These are phyloP conservation scores for Takifugu bimaculatus DNA, from an alignment of 2,113 vertebrate genomes.

Conservation along the genomic window DNA sequence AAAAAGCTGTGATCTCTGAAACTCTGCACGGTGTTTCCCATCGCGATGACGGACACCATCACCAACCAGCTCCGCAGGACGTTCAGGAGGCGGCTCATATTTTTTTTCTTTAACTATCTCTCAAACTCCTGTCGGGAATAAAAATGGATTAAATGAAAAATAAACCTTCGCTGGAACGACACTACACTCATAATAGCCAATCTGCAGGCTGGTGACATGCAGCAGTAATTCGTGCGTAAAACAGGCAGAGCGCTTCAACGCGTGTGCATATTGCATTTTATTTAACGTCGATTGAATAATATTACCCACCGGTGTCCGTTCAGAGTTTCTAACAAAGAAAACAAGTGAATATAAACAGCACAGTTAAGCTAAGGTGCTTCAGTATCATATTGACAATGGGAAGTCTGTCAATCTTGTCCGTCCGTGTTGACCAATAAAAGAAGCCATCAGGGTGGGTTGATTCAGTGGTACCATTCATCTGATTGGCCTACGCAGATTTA, in stretches of 20 bases:
- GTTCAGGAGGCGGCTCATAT: conserved; percentile 88
- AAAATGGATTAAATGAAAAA: not conserved
- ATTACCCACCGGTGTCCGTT: no score
- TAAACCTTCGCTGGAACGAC: not conserved
- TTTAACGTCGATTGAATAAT: no score
- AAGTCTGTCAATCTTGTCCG: conserved; percentile 17
- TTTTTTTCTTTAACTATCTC: conserved; percentile 6
- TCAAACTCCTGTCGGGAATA: conserved; percentile 22
- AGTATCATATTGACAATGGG: not conserved
- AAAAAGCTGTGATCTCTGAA: conserved; percentile 93
- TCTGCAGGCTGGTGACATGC: no score
- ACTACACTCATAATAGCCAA: no score
- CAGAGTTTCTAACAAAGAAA: not conserved
- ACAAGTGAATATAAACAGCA: not conserved
- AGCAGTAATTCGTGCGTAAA: no score
- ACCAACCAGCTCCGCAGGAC: conserved; percentile 92
- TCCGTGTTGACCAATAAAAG: conserved; percentile 53
- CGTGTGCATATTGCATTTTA: no score
- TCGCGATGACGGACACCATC: conserved; percentile 89
- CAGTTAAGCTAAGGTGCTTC: no score
- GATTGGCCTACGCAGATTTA: conserved; percentile 28
- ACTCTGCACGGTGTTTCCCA: conserved; percentile 91
- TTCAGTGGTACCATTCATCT: conserved; percentile 45
- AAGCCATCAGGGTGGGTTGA: conserved; percentile 25
- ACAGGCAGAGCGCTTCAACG: no score